Conservation (phyloP, 2,797 vertebrate genomes). For the Podargus strigoides region DNA sequence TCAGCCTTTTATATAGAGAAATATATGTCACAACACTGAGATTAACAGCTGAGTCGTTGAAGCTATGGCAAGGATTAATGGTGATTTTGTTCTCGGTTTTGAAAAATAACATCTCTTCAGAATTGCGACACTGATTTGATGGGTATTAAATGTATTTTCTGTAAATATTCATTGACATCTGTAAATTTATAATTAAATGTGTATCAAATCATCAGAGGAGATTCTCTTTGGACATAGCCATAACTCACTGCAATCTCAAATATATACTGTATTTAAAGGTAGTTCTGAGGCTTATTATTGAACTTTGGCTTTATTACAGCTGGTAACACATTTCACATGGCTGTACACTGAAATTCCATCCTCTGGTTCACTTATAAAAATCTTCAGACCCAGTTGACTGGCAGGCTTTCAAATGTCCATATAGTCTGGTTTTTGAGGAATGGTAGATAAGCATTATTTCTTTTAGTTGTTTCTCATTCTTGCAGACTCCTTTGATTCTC, state of each 20-base stretch:
- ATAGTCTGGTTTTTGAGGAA: not conserved
- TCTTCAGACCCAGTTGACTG: not conserved
- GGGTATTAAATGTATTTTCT: not conserved
- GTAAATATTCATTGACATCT: not conserved
- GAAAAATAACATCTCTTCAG: not conserved
- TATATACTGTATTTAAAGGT: not conserved
- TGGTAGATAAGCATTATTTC: not conserved
- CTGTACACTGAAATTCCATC: not conserved
- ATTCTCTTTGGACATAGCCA: not conserved
- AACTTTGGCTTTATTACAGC: not conserved
- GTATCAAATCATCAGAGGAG: not conserved
- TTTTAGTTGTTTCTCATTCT: not conserved
- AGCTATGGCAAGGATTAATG: not conserved
- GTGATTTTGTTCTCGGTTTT: not conserved
- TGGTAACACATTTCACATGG: not conserved
- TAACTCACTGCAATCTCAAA: not conserved
- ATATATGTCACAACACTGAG: not conserved
- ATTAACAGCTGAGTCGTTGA: slow-evolving; percentile 7
- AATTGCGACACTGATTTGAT: not conserved
- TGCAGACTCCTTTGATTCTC: not conserved
- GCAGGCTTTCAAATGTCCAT: not conserved
- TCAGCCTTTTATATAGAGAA: not conserved
- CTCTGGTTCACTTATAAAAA: not conserved
- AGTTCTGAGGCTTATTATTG: not conserved
- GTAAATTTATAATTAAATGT: not conserved